phyloP scores from a whole-genome alignment of 2,113 vertebrate genomes.

The Paracanthobrama guichenoti region DNA sequence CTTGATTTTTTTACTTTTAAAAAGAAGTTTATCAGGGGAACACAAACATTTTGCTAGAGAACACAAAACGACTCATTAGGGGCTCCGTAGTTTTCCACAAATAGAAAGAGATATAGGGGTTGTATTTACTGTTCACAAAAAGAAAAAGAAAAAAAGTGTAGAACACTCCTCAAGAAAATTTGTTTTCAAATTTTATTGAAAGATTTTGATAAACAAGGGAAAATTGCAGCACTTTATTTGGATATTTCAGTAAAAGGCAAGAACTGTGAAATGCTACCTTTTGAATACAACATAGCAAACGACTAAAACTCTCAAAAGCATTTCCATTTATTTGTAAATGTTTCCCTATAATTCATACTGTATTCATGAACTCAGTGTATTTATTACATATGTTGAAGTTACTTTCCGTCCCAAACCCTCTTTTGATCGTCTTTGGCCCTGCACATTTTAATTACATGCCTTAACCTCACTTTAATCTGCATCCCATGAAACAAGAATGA shows the following conservation, averaged over 20 bases:
- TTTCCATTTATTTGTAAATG: constrained; percentile 18
- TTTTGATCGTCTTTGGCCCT: constrained; percentile 68
- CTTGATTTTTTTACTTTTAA: too few relatives aligned
- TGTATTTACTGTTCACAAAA: too few relatives aligned
- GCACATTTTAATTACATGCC: constrained; percentile 62
- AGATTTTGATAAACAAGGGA: constrained; percentile 59
- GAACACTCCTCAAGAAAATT: neutral
- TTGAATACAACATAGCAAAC: constrained; percentile 13
- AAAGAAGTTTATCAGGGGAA: too few relatives aligned
- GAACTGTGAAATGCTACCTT: neutral
- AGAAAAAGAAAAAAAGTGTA: too few relatives aligned
- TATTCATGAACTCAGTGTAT: constrained; percentile 19
- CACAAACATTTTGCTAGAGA: too few relatives aligned
- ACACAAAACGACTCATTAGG: too few relatives aligned
- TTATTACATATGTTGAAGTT: constrained; percentile 18
- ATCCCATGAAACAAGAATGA: constrained; percentile 57
- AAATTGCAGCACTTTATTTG: constrained; percentile 23
- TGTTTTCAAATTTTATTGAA: constrained; percentile 67
- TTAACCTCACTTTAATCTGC: constrained; percentile 49
- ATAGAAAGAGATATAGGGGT: neutral
- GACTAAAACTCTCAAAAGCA: constrained; percentile 7
- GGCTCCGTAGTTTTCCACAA: neutral
- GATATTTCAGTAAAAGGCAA: constrained; percentile 5
- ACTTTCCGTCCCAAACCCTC: constrained; percentile 45
- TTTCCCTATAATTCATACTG: neutral